Evolutionary conservation across 2,888 invertebrate genomes (phyloP), one percentile per base, ranked within the genome.

Genomic region (Stenurella melanura): DNA sequence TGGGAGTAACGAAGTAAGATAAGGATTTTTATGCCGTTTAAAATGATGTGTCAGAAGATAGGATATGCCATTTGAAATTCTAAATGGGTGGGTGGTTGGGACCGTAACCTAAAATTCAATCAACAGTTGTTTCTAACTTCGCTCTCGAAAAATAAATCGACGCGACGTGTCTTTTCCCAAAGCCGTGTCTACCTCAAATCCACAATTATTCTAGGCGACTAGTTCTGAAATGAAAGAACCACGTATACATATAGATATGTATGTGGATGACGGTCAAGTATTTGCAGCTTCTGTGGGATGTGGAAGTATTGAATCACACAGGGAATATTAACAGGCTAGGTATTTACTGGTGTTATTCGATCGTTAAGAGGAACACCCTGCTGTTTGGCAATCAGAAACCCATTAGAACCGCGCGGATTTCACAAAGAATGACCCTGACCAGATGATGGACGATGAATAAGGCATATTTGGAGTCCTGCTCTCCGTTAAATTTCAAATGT

Each of bases 331-430:
- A 71, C 71, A 34, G 58, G 42, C 57, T 38, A 26, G 71, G 71
- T 71, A 71, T 71, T 71, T 71, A 71, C 61, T 60, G 71, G 71
- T 71, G 71, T 71, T 71, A 71, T 60, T 38, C 71, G 71, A 69
- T 61, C 71, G 38, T 61, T 71, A 82, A 83, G 82, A 82, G 78
- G 76, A 74, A 81, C 81, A 73, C 82, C 86, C 87, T 79, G 86
- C 85, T 84, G 87, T 77, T 85, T 83, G 84, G 85, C 86, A 87
- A 87, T 87, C 87, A 87, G 85, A 87, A 89, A 88, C 85, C 87
- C 89, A 89, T 89, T 89, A 89, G 88, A 85, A 81, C 79, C 80
- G 83, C 85, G 84, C 82, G 85, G 86, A 86, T 87, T 86, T 85
- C 80, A 84, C 82, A 80, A 82, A 81, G 83, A 85, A 81, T 85